Evolutionary conservation across 2,113 vertebrate species (phyloP).

Genomic region (Cheilinus undulatus): DNA sequence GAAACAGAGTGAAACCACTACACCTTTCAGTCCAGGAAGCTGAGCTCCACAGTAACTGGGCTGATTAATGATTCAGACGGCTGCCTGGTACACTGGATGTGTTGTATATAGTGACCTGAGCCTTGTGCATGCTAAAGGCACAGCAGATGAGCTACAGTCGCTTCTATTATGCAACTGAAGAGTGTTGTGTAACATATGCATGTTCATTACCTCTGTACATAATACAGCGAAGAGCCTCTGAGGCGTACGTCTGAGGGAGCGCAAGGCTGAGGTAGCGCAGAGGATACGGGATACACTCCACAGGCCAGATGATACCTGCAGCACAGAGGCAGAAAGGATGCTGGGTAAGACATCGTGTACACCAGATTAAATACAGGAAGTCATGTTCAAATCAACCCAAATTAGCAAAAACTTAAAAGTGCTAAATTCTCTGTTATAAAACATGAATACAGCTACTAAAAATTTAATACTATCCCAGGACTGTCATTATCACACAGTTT

Average conservation of each 20-base stretch:
- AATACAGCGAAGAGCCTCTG: conserved; percentile 85
- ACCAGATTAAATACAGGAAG: neutral
- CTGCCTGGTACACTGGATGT: neutral
- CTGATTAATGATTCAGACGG: conserved; percentile 62
- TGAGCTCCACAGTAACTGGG: conserved; percentile 36
- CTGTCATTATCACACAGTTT: neutral
- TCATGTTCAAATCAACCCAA: neutral
- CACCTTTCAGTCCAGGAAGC: conserved; percentile 30
- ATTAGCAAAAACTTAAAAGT: too few species aligned
- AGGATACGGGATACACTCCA: conserved; percentile 86
- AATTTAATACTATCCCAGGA: neutral
- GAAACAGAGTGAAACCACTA: conserved; percentile 29
- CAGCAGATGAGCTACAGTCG: neutral
- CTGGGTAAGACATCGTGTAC: conserved; percentile 12
- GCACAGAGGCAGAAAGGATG: conserved; percentile 11
- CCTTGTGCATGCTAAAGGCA: neutral
- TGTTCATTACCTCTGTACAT: conserved; percentile 83
- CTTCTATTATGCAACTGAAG: conserved; percentile 19
- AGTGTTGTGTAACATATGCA: conserved; percentile 36
- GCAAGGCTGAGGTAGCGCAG: conserved; percentile 83
- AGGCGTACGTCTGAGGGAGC: conserved; percentile 85
- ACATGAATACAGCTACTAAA: neutral
- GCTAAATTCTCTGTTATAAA: too few species aligned
- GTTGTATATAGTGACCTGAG: conserved; percentile 10
- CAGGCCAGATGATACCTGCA: conserved; percentile 85